A percentile compares a stretch with the other conserved stretches of the same genome.
These are phyloP conservation scores for Calliphora vomitoria DNA, from an alignment of 2,888 invertebrate genomes.

Conservation along the genomic window DNA sequence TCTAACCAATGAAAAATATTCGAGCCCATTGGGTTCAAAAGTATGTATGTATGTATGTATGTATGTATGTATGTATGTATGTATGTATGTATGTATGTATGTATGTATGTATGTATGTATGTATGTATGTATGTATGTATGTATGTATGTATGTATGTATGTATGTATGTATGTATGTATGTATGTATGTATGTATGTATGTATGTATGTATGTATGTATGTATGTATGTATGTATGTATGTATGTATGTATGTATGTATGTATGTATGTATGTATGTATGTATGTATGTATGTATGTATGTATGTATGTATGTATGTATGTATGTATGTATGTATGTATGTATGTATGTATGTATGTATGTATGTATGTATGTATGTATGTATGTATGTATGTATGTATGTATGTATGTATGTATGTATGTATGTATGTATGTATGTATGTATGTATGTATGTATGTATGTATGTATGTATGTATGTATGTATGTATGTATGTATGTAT, in stretches of 20 bases:
- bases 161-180: no score
- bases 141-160: no score
- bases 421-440: background rate
- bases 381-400: background rate
- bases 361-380: background rate
- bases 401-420: background rate
- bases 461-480: slow-evolving; percentile 8
- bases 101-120: no score
- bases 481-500: background rate
- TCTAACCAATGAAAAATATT: no score
- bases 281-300: background rate
- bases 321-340: background rate
- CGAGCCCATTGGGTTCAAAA: no score
- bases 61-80: no score
- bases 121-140: no score
- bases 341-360: background rate
- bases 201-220: background rate
- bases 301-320: background rate
- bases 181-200: no score
- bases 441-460: background rate
- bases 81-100: no score
- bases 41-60: no score
- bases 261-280: slow-evolving; percentile 8
- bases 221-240: no score
- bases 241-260: background rate